Percentiles rank a stretch among this genome's conserved stretches.
Conservation (phyloP, 2,113 vertebrate genomes). For the Callopanchax toddi region DNA sequence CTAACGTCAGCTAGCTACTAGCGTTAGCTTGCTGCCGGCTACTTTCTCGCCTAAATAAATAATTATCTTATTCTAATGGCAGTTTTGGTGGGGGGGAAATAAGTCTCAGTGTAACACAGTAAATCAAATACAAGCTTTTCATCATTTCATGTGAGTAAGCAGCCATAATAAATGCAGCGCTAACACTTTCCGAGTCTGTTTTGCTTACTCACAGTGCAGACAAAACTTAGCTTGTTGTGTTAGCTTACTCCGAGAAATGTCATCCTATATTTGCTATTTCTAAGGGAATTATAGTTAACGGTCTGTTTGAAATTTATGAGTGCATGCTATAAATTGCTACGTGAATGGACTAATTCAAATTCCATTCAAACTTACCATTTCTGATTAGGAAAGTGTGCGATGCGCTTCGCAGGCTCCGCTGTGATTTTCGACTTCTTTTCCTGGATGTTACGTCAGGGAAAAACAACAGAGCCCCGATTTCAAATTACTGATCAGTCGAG, state of each 20-base stretch:
- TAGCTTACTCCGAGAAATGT: neutral
- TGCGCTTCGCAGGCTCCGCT: conserved; percentile 15
- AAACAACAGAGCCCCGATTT: conserved; percentile 52
- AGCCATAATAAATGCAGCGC: conserved; percentile 7
- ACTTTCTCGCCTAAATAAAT: neutral
- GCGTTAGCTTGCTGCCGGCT: conserved; percentile 4
- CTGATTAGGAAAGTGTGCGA: conserved; percentile 19
- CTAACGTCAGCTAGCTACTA: conserved; percentile 21
- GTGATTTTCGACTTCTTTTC: conserved; percentile 55
- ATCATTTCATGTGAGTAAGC: neutral
- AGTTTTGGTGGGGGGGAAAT: neutral
- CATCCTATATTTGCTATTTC: neutral
- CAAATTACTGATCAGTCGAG: neutral
- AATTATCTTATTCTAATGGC: neutral
- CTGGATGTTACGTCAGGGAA: conserved; percentile 33
- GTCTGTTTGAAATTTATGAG: accelerated
- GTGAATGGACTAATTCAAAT: accelerated
- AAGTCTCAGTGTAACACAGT: neutral
- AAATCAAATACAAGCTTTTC: accelerated
- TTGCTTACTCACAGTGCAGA: conserved; percentile 77
- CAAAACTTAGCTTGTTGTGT: conserved; percentile 32
- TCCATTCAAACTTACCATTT: conserved; percentile 75
- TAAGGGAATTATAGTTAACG: neutral
- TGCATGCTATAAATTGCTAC: neutral
- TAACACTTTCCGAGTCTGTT: conserved; percentile 49